Evolutionary conservation across 1,140 invertebrate species (phyloP).

Genomic region (Drosophila oshimai): DNA sequence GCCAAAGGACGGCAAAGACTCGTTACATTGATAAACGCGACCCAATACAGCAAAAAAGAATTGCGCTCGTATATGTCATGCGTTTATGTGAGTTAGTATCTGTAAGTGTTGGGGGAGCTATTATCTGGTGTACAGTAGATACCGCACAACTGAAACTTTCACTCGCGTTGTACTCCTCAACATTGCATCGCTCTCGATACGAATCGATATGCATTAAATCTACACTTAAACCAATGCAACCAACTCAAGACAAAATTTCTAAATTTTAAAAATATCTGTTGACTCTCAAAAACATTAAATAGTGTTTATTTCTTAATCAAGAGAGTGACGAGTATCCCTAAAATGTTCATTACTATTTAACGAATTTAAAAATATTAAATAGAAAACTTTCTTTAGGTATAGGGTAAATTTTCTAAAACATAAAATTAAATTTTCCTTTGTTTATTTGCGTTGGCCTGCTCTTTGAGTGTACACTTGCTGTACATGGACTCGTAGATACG

Average conservation of each 20-base stretch:
- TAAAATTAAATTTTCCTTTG: not conserved
- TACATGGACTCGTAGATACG: slow-evolving; percentile 17
- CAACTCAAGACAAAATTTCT: not conserved
- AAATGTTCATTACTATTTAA: too few species aligned
- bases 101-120: slow-evolving; percentile 19
- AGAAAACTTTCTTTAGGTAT: too few species aligned
- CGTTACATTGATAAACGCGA: slow-evolving; percentile 40
- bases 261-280: not conserved
- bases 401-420: not conserved
- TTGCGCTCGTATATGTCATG: slow-evolving; percentile 5
- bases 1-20: slow-evolving; percentile 30
- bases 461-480: not conserved
- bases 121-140: slow-evolving; percentile 36
- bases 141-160: slow-evolving; percentile 16
- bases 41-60: slow-evolving; percentile 9
- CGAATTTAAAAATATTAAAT: too few species aligned
- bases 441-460: not conserved
- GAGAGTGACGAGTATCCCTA: too few species aligned
- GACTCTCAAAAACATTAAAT: too few species aligned
- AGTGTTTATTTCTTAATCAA: too few species aligned
- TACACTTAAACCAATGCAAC: slow-evolving; percentile 4
- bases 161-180: not conserved
- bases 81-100: slow-evolving; percentile 5
- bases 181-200: not conserved
- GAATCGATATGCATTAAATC: slow-evolving; percentile 10